These are phyloP conservation scores for Camponotus floridanus DNA, from an alignment of 1,140 invertebrate genomes.

Conservation along the genomic window DNA sequence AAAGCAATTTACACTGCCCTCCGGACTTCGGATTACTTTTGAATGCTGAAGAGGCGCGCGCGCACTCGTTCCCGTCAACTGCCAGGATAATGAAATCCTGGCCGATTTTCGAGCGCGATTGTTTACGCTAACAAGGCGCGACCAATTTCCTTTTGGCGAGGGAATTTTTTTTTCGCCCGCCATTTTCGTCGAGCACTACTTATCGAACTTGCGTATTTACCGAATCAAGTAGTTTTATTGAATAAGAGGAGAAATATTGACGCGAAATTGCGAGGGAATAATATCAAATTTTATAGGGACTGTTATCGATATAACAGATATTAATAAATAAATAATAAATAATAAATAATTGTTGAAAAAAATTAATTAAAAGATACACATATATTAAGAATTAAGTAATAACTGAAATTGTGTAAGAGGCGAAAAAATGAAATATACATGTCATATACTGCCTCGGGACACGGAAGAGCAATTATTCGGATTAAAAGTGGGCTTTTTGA, in stretches of 20 bases:
- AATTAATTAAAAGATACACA: neutral
- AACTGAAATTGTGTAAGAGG: neutral
- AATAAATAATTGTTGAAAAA: neutral
- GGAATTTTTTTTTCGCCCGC: neutral
- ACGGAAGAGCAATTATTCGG: neutral
- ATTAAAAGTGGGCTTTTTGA: neutral
- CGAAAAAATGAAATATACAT: neutral
- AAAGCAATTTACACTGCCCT: constrained; percentile 65
- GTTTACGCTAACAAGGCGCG: constrained; percentile 43
- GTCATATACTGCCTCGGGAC: neutral
- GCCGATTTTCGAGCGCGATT: constrained; percentile 52
- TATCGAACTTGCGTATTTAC: neutral
- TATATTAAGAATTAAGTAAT: neutral
- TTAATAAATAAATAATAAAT: neutral
- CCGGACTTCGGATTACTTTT: constrained; percentile 60
- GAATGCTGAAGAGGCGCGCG: constrained; percentile 44
- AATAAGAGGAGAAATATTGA: neutral
- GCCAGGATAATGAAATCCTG: constrained; percentile 55
- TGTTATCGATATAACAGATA: neutral
- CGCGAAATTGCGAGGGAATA: neutral
- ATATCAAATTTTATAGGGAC: neutral
- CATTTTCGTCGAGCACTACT: neutral
- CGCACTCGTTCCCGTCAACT: constrained; percentile 47
- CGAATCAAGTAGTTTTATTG: neutral
- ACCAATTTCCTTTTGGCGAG: constrained; percentile 39